Evolutionary conservation across 2,797 vertebrate genomes (phyloP).

Genomic region (Myotis myotis): DNA sequence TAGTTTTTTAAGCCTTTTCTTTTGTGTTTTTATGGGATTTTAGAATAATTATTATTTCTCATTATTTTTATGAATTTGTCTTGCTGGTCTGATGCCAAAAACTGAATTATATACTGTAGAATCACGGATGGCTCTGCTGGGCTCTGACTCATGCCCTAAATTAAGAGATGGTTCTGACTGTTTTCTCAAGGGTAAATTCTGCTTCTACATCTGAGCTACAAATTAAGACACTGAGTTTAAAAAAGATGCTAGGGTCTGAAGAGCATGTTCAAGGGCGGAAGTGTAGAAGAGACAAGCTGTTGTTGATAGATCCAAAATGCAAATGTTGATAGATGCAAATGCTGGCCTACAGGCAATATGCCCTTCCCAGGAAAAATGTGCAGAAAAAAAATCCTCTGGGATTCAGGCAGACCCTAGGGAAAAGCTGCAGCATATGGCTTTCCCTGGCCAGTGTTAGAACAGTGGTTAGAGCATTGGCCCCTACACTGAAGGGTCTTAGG

Average conservation of each 20-base stretch:
- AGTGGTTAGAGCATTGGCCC: no score
- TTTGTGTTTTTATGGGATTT: slow-evolving; percentile 45
- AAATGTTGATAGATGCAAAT: neutral
- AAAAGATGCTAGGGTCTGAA: slow-evolving; percentile 46
- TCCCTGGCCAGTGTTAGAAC: no score
- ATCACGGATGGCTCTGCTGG: slow-evolving; percentile 32
- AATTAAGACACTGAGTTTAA: slow-evolving; percentile 60
- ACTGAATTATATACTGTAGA: neutral
- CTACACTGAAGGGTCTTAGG: no score
- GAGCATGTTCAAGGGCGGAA: slow-evolving; percentile 46
- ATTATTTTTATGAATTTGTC: slow-evolving; percentile 44
- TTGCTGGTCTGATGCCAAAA: neutral
- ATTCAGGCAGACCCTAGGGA: neutral
- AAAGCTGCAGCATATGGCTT: neutral
- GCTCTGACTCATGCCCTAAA: slow-evolving; percentile 71
- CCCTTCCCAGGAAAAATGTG: neutral
- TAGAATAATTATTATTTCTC: slow-evolving; percentile 49
- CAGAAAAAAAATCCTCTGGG: neutral
- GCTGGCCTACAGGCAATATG: neutral
- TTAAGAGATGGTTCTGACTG: slow-evolving; percentile 62
- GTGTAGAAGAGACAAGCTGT: neutral
- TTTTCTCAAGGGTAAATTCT: slow-evolving; percentile 64
- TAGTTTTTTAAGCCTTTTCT: slow-evolving; percentile 40
- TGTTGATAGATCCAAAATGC: neutral
- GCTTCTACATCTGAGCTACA: slow-evolving; percentile 58